These are phyloP conservation scores for Marasmarcha lunaedactyla DNA, from an alignment of 2,888 invertebrate genomes.

Conservation along the genomic window DNA sequence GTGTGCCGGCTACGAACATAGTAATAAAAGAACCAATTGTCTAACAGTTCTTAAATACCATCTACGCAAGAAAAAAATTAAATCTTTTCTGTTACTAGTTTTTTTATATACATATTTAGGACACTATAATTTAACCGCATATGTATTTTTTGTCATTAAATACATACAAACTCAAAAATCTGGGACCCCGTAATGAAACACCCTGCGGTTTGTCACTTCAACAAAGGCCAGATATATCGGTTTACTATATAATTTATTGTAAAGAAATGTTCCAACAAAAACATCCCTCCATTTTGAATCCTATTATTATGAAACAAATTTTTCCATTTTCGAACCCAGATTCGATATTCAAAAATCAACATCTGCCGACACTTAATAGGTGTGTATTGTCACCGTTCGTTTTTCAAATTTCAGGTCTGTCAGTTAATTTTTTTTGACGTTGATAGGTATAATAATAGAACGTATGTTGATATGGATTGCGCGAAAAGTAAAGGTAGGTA, in stretches of 20 bases:
- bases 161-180: too few species aligned
- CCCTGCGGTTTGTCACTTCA: constrained; percentile 27
- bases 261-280: constrained; percentile 6
- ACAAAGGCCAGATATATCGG: constrained; percentile 20
- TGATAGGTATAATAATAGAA: constrained; percentile 28
- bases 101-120: too few species aligned
- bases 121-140: too few species aligned
- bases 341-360: constrained; percentile 46
- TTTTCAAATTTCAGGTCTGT: constrained; percentile 27
- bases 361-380: constrained; percentile 56
- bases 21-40: too few species aligned
- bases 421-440: constrained; percentile 25
- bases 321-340: constrained; percentile 39
- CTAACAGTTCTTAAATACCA: too few species aligned
- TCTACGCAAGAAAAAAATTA: too few species aligned
- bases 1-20: too few species aligned
- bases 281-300: constrained; percentile 16
- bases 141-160: too few species aligned
- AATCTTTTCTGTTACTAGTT: too few species aligned
- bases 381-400: constrained; percentile 34
- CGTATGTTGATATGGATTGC: too few species aligned
- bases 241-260: neutral
- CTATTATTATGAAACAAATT: constrained; percentile 39
- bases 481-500: too few species aligned
- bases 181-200: too few species aligned